Conservation (phyloP, 2,113 vertebrate genomes). For the Microcebus lehilahytsara region DNA sequence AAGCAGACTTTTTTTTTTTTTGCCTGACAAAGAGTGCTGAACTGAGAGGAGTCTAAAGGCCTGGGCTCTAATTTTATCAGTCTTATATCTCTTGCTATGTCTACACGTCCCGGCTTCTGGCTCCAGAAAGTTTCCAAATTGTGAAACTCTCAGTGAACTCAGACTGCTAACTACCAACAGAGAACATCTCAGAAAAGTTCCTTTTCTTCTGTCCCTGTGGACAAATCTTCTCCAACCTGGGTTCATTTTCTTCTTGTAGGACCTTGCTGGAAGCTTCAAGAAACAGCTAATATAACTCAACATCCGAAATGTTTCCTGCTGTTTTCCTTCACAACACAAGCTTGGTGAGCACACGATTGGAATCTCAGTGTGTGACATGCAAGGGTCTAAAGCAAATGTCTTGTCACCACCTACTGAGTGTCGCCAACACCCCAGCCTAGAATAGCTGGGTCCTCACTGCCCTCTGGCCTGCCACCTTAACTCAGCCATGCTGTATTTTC, state of each 20-base stretch:
- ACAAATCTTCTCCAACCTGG: not conserved
- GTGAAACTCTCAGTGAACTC: not conserved
- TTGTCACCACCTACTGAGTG: not conserved
- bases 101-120: not conserved
- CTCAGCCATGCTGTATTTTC: not conserved
- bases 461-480: not conserved
- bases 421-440: not conserved
- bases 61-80: not conserved
- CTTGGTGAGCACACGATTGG: not conserved
- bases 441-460: not conserved
- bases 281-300: not conserved
- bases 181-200: not conserved
- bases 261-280: not conserved
- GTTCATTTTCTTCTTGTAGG: not conserved
- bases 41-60: not conserved
- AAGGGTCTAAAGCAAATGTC: not conserved
- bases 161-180: not conserved
- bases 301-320: not conserved
- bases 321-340: not conserved
- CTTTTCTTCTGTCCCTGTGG: not conserved
- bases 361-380: not conserved
- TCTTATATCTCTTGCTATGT: not conserved
- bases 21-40: not conserved
- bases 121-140: not conserved
- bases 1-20: not conserved